Evolutionary conservation across 2,888 invertebrate genomes (phyloP).

Genomic region (Tetranychus truncatus): DNA sequence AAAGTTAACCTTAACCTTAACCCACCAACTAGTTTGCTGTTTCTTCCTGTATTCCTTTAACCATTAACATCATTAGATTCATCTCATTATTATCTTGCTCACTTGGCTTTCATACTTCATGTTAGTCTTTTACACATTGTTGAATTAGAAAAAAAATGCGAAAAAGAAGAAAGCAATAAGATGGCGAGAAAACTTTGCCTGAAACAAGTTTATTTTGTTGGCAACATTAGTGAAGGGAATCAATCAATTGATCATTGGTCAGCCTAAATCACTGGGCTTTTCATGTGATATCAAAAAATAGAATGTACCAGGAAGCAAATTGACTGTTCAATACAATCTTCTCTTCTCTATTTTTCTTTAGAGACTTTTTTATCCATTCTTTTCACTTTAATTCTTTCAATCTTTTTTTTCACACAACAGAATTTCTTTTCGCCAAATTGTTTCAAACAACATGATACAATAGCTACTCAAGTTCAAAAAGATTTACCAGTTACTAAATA

Average conservation of each 20-base stretch:
- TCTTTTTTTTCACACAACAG: background rate
- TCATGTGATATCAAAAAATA: background rate
- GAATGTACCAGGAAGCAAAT: background rate
- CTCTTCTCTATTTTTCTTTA: background rate
- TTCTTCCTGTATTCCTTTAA: background rate
- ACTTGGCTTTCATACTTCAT: background rate
- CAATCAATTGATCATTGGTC: constrained; percentile 1
- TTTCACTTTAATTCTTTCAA: background rate
- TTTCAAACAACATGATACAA: background rate
- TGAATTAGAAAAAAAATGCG: background rate
- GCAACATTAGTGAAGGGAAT: background rate
- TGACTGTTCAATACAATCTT: background rate
- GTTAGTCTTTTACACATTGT: background rate
- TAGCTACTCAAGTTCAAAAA: background rate
- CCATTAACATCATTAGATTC: background rate
- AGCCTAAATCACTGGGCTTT: background rate
- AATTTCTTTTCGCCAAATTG: background rate
- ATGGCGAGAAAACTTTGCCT: background rate
- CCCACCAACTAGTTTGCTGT: background rate
- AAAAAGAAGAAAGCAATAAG: background rate
- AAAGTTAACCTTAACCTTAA: background rate
- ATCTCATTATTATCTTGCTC: background rate
- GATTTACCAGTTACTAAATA: background rate
- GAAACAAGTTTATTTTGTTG: background rate
- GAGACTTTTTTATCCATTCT: background rate